Percentiles rank a stretch among this genome's conserved stretches.
Conservation (phyloP, 2,113 vertebrate species). For the Morone chrysops region DNA sequence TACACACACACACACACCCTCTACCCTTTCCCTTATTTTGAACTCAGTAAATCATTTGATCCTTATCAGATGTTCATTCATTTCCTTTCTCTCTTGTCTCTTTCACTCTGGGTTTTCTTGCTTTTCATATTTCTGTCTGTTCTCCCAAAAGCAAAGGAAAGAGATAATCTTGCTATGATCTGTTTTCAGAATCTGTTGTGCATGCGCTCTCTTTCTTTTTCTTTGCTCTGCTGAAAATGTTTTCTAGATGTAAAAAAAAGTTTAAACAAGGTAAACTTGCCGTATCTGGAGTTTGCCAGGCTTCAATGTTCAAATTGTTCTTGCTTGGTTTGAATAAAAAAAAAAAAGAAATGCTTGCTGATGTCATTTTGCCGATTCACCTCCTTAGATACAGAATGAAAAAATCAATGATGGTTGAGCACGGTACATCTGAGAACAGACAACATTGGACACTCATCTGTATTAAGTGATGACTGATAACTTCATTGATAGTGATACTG, state of each 20-base stretch:
- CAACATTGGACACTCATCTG: slow-evolving; percentile 22
- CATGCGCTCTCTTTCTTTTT: not conserved
- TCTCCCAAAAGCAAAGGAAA: slow-evolving; percentile 36
- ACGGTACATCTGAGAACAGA: slow-evolving; percentile 9
- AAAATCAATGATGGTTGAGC: slow-evolving; percentile 17
- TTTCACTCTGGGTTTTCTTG: slow-evolving; percentile 36
- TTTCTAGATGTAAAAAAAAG: slow-evolving; percentile 30
- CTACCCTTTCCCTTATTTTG: slow-evolving; percentile 46
- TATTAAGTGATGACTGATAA: slow-evolving; percentile 34
- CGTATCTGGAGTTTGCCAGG: not conserved
- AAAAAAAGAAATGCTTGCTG: not conserved
- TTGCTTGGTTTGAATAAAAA: slow-evolving; percentile 3
- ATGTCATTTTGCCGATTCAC: slow-evolving; percentile 43
- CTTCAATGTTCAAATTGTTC: not conserved
- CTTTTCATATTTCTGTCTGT: slow-evolving; percentile 50
- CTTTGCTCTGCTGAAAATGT: slow-evolving; percentile 41
- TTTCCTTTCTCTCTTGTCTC: slow-evolving; percentile 53
- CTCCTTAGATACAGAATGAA: not conserved
- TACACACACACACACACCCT: not conserved
- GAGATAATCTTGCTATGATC: slow-evolving; percentile 49
- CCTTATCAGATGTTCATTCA: slow-evolving; percentile 62
- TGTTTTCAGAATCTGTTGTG: slow-evolving; percentile 40
- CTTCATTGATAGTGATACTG: slow-evolving; percentile 26
- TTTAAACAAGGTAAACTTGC: slow-evolving; percentile 38
- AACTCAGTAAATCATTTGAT: slow-evolving; percentile 68